Percentiles rank a stretch among this genome's conserved stretches.
These are phyloP conservation scores for Hassar affinis DNA, from an alignment of 2,113 vertebrate species.

Conservation along the genomic window DNA sequence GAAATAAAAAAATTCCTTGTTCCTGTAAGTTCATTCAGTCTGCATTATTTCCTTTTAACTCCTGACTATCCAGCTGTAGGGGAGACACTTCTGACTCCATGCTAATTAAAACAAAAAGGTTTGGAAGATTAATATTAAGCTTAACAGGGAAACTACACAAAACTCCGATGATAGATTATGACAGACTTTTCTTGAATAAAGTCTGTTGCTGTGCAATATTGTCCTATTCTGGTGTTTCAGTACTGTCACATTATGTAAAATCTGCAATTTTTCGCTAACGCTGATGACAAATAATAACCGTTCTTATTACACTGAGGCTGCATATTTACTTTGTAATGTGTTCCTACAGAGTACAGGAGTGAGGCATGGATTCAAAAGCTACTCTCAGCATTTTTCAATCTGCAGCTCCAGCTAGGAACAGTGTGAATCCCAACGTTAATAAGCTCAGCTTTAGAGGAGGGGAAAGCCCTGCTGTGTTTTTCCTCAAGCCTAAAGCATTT, in stretches of 20 bases:
- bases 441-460: constrained; percentile 53
- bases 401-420: constrained; percentile 49
- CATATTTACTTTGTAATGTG: constrained; percentile 17
- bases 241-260: constrained; percentile 19
- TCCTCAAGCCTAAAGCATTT: constrained; percentile 62
- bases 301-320: constrained; percentile 13
- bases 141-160: background rate
- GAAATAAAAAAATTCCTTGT: constrained; percentile 99
- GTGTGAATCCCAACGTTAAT: constrained; percentile 71
- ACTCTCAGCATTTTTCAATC: constrained; percentile 38
- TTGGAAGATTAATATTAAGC: constrained; percentile 17
- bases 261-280: background rate
- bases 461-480: constrained; percentile 57
- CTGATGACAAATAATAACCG: constrained; percentile 11
- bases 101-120: constrained; percentile 26
- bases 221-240: background rate
- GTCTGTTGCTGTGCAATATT: background rate
- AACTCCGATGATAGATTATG: background rate
- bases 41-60: constrained; percentile 43
- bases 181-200: background rate
- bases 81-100: constrained; percentile 10
- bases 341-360: constrained; percentile 14
- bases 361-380: constrained; percentile 19
- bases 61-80: constrained; percentile 44
- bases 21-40: constrained; percentile 83